These are phyloP conservation scores for Capitulum mitella DNA, from an alignment of 2,888 invertebrate species.

Conservation along the genomic window DNA sequence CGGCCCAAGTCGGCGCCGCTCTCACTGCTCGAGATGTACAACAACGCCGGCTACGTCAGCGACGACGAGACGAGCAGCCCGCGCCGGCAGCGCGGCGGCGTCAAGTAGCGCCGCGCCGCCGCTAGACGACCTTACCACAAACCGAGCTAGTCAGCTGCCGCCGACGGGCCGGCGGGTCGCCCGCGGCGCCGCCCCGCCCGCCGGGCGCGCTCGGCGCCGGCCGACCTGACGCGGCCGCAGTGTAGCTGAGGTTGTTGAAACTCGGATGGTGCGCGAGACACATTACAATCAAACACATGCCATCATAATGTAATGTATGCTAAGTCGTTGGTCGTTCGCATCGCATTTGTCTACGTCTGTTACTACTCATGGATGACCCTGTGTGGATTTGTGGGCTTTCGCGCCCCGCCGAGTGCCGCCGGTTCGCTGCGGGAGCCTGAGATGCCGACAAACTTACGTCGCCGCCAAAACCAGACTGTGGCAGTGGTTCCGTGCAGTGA, in stretches of 20 bases:
- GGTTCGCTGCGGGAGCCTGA: no score
- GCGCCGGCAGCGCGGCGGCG: not conserved
- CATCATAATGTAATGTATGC: not conserved
- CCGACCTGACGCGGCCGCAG: not conserved
- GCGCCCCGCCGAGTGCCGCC: no score
- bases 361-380: not conserved
- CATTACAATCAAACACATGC: not conserved
- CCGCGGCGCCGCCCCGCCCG: not conserved
- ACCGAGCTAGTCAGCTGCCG: constrained; percentile 14
- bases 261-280: not conserved
- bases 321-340: not conserved
- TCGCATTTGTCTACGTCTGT: not conserved
- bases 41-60: constrained; percentile 51
- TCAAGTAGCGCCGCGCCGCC: not conserved
- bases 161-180: not conserved
- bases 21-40: constrained; percentile 54
- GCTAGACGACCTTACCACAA: constrained; percentile 3
- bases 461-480: no score
- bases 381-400: no score
- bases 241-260: not conserved
- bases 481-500: no score
- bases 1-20: constrained; percentile 33
- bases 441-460: no score
- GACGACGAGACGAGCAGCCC: constrained; percentile 38
- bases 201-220: no score